These are phyloP conservation scores for Dasyprocta punctata DNA, from an alignment of 2,113 vertebrate genomes.

Conservation along the genomic window DNA sequence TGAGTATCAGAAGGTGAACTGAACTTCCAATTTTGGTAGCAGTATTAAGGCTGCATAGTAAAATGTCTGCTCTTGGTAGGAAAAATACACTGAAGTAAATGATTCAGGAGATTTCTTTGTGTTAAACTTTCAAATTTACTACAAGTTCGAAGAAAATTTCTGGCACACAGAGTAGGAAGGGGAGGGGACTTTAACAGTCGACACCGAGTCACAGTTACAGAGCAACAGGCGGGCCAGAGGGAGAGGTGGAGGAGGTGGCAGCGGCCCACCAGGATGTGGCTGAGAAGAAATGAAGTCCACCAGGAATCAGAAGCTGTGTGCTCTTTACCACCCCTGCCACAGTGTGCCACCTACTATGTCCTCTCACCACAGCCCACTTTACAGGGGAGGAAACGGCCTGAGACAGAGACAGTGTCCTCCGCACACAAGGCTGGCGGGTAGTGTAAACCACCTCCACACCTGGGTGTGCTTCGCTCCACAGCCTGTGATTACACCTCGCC, in stretches of 20 bases:
- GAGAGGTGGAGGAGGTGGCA: accelerated
- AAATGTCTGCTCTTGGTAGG: background rate
- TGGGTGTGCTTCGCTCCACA: background rate
- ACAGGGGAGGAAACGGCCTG: background rate
- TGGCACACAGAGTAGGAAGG: background rate
- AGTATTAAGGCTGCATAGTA: accelerated
- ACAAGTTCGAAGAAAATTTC: background rate
- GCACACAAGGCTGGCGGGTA: no score
- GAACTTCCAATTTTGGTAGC: background rate
- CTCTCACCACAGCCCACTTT: background rate
- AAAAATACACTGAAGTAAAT: background rate
- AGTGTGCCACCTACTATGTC: no score
- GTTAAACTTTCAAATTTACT: background rate
- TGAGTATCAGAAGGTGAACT: no score
- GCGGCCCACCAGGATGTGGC: background rate
- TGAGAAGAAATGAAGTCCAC: background rate
- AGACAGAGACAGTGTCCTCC: no score
- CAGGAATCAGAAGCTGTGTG: background rate
- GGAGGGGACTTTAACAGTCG: background rate
- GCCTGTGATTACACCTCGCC: background rate
- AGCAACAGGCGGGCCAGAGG: accelerated
- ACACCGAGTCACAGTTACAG: accelerated
- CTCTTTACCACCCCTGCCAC: background rate
- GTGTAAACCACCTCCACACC: background rate
- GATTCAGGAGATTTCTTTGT: background rate